Evolutionary conservation across 2,888 invertebrate species (phyloP).

Genomic region (Rhagonycha fulva): DNA sequence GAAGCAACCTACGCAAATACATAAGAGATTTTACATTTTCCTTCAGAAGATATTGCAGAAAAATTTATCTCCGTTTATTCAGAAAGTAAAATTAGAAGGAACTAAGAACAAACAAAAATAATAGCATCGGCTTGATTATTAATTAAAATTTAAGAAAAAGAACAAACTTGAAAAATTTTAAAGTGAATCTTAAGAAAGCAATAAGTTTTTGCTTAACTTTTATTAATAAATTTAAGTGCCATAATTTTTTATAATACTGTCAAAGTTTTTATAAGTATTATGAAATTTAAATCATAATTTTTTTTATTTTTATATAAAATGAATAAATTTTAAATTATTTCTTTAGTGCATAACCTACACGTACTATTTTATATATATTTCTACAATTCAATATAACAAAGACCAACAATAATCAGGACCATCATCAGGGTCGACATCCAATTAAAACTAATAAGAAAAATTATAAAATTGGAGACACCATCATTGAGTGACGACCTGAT

Average conservation of each 20-base stretch:
- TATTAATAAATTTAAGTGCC: background rate
- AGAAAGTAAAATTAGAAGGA: background rate
- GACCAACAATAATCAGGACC: too few relatives aligned
- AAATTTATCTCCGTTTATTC: background rate
- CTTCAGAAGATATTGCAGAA: background rate
- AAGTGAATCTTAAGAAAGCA: background rate
- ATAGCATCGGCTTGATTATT: background rate
- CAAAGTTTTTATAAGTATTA: background rate
- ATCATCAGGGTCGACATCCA: too few relatives aligned
- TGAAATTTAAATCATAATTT: background rate
- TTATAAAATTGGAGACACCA: too few relatives aligned
- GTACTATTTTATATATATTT: too few relatives aligned
- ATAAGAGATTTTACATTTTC: background rate
- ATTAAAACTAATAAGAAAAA: too few relatives aligned
- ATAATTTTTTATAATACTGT: background rate
- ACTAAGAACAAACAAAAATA: background rate
- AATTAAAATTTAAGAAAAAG: background rate
- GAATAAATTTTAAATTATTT: background rate
- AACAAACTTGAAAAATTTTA: background rate
- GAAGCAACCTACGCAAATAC: background rate
- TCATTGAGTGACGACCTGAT: too few relatives aligned
- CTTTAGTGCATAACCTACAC: too few relatives aligned
- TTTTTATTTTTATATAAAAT: background rate
- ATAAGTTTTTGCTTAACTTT: background rate
- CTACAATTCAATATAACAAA: too few relatives aligned